Conservation (phyloP, 2,888 invertebrate species). For the Dione juno region DNA sequence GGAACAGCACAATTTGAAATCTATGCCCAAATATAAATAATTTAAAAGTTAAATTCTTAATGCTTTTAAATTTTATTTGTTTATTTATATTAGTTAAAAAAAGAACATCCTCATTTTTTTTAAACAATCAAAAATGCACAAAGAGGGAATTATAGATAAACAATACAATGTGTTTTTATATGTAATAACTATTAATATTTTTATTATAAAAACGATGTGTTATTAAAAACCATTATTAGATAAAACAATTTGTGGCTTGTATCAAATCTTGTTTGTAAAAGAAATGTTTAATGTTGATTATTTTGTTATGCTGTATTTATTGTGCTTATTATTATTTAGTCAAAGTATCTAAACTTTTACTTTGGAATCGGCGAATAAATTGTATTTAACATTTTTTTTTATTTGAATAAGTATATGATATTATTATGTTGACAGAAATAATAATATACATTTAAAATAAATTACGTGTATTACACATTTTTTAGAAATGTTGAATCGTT, state of each 20-base stretch:
- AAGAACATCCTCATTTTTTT: neutral
- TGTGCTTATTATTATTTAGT: neutral
- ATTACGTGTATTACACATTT: neutral
- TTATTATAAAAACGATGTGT: neutral
- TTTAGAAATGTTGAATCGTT: neutral
- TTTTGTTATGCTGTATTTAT: slow-evolving; percentile 25
- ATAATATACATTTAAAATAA: too few relatives aligned
- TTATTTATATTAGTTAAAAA: neutral
- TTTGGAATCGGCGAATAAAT: neutral
- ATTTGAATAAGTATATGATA: neutral
- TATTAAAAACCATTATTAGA: slow-evolving; percentile 10
- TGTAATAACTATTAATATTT: neutral
- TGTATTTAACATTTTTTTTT: neutral
- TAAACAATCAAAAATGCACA: slow-evolving; percentile 4
- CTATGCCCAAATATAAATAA: neutral
- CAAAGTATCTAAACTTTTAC: neutral
- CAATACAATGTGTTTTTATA: neutral
- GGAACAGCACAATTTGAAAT: neutral
- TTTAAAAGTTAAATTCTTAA: neutral
- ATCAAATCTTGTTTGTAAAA: neutral
- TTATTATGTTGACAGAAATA: too few relatives aligned
- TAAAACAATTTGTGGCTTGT: slow-evolving; percentile 1
- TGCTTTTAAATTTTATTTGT: neutral
- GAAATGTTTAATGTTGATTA: slow-evolving; percentile 19
- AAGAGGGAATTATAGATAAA: slow-evolving; percentile 8